Evolutionary conservation across 2,113 vertebrate species (phyloP).

Genomic region (Ammodytes marinus): DNA sequence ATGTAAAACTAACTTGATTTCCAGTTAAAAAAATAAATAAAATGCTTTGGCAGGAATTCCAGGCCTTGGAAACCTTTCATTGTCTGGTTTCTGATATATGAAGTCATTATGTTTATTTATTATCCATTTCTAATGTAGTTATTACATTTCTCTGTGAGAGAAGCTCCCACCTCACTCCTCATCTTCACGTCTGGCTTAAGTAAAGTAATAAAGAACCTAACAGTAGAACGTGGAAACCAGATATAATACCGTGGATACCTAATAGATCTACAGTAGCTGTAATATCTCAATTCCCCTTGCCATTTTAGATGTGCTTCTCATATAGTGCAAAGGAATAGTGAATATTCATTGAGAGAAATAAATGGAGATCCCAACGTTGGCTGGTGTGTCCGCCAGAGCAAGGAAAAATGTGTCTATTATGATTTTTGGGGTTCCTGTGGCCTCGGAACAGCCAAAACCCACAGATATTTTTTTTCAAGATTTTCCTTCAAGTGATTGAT

Average conservation of each 20-base stretch:
- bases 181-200: neutral
- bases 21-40: neutral
- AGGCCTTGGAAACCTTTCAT: conserved; percentile 6
- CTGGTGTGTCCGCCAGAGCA: conserved; percentile 15
- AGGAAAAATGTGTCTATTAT: conserved; percentile 49
- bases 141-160: neutral
- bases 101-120: neutral
- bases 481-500: conserved; percentile 60
- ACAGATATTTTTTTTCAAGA: conserved; percentile 43
- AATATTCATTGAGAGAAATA: conserved; percentile 2
- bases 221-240: neutral
- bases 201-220: conserved; percentile 21
- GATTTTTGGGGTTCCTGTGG: conserved; percentile 50
- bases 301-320: conserved; percentile 24
- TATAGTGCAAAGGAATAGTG: conserved; percentile 2
- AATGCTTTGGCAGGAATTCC: neutral
- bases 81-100: neutral
- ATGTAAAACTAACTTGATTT: neutral
- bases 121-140: neutral
- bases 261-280: conserved; percentile 26
- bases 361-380: conserved; percentile 22
- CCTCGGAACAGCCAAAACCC: conserved; percentile 50
- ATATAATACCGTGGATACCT: neutral
- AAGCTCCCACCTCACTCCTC: neutral
- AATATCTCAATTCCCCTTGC: conserved; percentile 17